These are phyloP conservation scores for Neuroterus valhalla DNA, from an alignment of 1,140 invertebrate genomes.

Conservation along the genomic window DNA sequence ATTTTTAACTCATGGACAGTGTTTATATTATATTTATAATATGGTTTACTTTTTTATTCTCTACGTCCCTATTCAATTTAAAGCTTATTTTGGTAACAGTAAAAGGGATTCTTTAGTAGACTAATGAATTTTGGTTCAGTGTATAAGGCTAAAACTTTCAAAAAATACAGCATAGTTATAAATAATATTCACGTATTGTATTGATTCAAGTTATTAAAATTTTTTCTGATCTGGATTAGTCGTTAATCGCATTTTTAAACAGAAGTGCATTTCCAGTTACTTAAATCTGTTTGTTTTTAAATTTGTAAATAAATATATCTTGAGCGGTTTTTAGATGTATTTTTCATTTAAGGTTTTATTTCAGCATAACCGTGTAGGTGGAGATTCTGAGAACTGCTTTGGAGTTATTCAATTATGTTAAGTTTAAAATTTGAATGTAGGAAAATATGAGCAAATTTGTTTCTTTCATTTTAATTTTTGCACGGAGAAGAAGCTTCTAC, in stretches of 20 bases:
- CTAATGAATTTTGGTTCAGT: neutral
- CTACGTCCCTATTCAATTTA: neutral
- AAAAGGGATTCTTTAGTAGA: neutral
- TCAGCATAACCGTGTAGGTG: neutral
- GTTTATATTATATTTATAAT: constrained; percentile 10
- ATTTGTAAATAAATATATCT: constrained; percentile 2
- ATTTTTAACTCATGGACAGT: constrained; percentile 4
- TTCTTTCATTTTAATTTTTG: too few relatives aligned
- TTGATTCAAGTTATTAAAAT: neutral
- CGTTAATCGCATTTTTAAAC: neutral
- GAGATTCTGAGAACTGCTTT: neutral
- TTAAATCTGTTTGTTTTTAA: constrained; percentile 3
- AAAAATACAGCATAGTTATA: neutral
- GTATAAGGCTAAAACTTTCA: neutral
- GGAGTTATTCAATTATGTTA: neutral
- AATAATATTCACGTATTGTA: neutral
- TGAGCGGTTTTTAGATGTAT: neutral
- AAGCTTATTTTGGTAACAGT: constrained; percentile 2
- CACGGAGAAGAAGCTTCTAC: neutral
- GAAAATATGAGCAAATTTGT: too few relatives aligned
- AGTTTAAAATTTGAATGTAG: too few relatives aligned
- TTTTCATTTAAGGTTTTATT: neutral
- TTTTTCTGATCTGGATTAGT: neutral
- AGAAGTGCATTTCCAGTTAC: neutral
- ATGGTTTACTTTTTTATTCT: neutral